Base-by-base conservation (phyloP, 1,140 invertebrate species). In the Camponotus floridanus region DNA sequence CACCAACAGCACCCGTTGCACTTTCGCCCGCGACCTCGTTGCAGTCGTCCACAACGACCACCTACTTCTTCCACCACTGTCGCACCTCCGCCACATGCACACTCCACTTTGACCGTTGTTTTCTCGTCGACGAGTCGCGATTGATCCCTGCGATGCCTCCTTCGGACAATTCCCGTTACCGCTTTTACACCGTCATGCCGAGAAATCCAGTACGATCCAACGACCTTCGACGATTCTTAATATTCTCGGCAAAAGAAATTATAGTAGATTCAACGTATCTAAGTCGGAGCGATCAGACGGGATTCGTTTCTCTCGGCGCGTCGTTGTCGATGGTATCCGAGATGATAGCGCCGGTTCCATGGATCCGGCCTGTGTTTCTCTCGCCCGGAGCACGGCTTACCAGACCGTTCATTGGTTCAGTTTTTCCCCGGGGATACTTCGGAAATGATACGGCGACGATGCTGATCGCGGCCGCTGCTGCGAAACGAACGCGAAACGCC, bases 81-180 rank as follows among this genome's bases (percentile, higher is more conserved):
- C 86, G 74, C 90, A 89, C 92, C 90, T 87, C 90, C 91, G 90
- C 93, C 93, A 94, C 93, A 94, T 94, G 90, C 93, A 94, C 93
- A 84, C 83, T 73, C 64, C 88, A 90, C 87, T 81, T 55, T 78
- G 76, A 31, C 13, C 64, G 76, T 65, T 51, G 18, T 68, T 26
- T 18, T 31, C 51, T 26, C 45, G 4, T 21, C 45, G 31, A 9
- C 8, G 11, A 11, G 3, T 65, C 26, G 8, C 57, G 31, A 11
- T 15, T 39, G 36, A 64, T 36, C 33, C 26, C 7, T 26, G 65
- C 48, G 48, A 11, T 5, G 59, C 73, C 65, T 15, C 36, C 31
- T 81, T 62, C 6, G 18, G 11, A 15, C 3, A 21, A 57, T 45
- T n/a, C n/a, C 42, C 33, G 68, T 61, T 45, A 26, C 26, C 26